Evolutionary conservation across 2,113 vertebrate genomes (phyloP).

Genomic region (Steatornis caripensis): DNA sequence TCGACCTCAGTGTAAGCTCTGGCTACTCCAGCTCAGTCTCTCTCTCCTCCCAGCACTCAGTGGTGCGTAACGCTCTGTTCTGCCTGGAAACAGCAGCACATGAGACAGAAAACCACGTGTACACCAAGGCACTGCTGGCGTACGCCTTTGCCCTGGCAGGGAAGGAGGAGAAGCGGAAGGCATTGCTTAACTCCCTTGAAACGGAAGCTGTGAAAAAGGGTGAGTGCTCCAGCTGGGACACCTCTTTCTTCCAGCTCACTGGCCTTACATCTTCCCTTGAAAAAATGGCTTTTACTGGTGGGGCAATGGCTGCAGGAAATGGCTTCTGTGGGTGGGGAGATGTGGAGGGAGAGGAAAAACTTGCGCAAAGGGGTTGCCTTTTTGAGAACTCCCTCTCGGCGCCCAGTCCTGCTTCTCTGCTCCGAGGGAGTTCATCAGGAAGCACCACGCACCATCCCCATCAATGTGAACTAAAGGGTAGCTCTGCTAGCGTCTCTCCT

Average conservation of each 20-base stretch:
- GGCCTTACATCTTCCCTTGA: background rate
- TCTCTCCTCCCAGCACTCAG: background rate
- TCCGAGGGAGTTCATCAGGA: background rate
- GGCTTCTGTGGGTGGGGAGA: background rate
- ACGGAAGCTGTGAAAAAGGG: conserved; percentile 49
- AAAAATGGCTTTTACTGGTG: background rate
- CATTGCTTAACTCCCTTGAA: conserved; percentile 31
- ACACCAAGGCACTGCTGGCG: conserved; percentile 62
- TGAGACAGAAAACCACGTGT: background rate
- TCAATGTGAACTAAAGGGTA: background rate
- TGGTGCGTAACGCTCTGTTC: conserved; percentile 53
- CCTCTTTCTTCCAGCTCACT: background rate
- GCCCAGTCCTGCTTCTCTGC: background rate
- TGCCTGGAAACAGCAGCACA: conserved; percentile 32
- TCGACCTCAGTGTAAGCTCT: rapidly evolving
- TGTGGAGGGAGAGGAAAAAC: background rate
- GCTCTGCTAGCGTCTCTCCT: background rate
- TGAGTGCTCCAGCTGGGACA: background rate
- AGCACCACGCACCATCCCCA: background rate
- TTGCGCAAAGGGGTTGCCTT: background rate
- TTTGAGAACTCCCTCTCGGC: background rate
- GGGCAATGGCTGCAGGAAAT: background rate
- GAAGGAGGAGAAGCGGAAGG: background rate
- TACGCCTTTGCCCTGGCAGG: conserved; percentile 68
- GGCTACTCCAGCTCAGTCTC: background rate